Evolutionary conservation across 2,888 invertebrate species (phyloP).

Genomic region (Alloplasta piceator): DNA sequence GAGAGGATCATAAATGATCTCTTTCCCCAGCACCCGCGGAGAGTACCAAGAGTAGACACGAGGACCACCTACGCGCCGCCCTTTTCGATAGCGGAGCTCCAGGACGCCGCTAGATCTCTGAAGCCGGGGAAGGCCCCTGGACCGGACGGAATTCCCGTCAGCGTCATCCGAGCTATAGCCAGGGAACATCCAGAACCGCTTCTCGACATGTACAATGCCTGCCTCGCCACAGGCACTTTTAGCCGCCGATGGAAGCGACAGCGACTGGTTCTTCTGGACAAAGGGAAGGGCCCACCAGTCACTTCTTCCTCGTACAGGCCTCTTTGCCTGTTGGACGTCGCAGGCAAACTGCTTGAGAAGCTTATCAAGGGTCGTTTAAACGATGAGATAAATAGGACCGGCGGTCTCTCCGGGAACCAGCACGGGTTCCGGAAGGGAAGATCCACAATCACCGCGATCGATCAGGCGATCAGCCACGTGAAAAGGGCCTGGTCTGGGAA

Average conservation of each 20-base stretch:
- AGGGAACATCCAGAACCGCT: constrained; percentile 37
- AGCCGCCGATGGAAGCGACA: constrained; percentile 47
- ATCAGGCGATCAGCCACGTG: constrained; percentile 42
- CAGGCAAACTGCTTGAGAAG: constrained; percentile 57
- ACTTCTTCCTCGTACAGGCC: constrained; percentile 56
- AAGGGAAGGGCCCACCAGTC: constrained; percentile 50
- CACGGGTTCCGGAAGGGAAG: constrained; percentile 48
- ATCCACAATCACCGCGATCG: constrained; percentile 58
- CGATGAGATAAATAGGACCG: constrained; percentile 34
- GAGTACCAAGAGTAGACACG: neutral
- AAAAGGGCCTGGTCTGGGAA: constrained; percentile 20
- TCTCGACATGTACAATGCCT: constrained; percentile 52
- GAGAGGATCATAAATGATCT: constrained; percentile 29
- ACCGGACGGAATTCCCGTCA: constrained; percentile 54
- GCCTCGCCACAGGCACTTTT: constrained; percentile 56
- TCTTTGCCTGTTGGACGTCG: constrained; percentile 41
- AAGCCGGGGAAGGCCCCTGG: constrained; percentile 53
- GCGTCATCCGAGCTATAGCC: constrained; percentile 34
- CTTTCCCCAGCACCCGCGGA: constrained; percentile 38
- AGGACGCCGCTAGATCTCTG: constrained; percentile 41
- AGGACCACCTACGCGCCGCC: neutral
- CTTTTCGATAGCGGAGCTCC: constrained; percentile 41
- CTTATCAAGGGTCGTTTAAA: constrained; percentile 55
- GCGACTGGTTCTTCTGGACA: constrained; percentile 56
- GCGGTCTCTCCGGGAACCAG: constrained; percentile 57